Conservation (phyloP, 2,113 vertebrate genomes). For the Cyprinus carpio region DNA sequence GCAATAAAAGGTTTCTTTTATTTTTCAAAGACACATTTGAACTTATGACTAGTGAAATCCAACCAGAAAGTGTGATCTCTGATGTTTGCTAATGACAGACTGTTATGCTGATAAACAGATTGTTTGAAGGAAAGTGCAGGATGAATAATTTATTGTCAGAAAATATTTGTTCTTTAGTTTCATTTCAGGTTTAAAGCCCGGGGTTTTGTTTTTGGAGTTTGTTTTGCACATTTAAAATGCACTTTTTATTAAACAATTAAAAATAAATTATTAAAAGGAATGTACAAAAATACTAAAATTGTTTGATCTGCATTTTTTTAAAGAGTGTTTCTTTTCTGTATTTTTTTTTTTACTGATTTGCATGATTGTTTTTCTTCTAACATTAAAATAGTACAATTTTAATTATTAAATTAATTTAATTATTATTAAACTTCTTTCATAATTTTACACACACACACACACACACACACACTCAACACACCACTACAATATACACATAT, state of each 20-base stretch:
- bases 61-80: background rate
- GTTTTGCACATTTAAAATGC: background rate
- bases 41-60: slow-evolving; percentile 7
- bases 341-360: background rate
- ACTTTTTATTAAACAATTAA: background rate
- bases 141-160: slow-evolving; percentile 12
- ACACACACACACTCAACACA: too few relatives aligned
- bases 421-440: too few relatives aligned
- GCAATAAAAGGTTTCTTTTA: slow-evolving; percentile 32
- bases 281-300: background rate
- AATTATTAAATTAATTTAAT: background rate
- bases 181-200: background rate
- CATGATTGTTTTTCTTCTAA: background rate
- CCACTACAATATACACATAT: too few relatives aligned
- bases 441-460: too few relatives aligned
- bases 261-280: background rate
- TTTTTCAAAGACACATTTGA: slow-evolving; percentile 3
- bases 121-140: slow-evolving; percentile 13
- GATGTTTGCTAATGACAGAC: slow-evolving; percentile 36
- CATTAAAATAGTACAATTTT: background rate
- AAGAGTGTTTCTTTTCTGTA: background rate
- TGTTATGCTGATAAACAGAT: slow-evolving; percentile 33
- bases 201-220: background rate
- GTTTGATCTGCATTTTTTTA: background rate
- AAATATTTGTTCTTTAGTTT: slow-evolving; percentile 19